phyloP scores from a whole-genome alignment of 1,140 invertebrate species.

The Panagrolaimus sp. region DNA sequence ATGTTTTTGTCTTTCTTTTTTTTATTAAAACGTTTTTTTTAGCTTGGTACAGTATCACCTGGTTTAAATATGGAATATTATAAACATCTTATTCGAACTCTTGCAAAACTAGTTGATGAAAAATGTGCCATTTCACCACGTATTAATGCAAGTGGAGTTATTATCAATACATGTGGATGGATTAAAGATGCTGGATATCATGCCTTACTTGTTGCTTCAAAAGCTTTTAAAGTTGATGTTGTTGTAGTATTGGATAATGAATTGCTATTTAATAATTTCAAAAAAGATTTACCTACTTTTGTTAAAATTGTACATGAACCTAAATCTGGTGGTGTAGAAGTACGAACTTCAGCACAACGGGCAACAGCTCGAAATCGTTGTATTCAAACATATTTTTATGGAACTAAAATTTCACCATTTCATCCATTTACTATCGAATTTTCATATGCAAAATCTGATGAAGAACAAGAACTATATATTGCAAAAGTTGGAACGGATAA shows the following conservation, averaged over 20 bases:
- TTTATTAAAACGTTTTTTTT: conserved; percentile 64
- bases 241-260: conserved; percentile 87
- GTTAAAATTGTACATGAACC: conserved; percentile 42
- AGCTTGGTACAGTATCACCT: conserved; percentile 81
- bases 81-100: conserved; percentile 73
- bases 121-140: conserved; percentile 69
- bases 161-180: conserved; percentile 98
- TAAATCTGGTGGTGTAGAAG: conserved; percentile 44
- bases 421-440: conserved; percentile 35
- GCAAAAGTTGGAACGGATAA: conserved; percentile 35
- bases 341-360: background rate
- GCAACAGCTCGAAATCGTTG: background rate
- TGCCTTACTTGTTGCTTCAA: conserved; percentile 69
- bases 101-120: conserved; percentile 79
- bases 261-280: conserved; percentile 33
- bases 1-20: conserved; percentile 16
- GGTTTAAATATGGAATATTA: conserved; percentile 75
- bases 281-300: conserved; percentile 27
- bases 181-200: conserved; percentile 70
- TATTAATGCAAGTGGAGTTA: conserved; percentile 71
- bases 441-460: conserved; percentile 34
- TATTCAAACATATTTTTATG: conserved; percentile 41
- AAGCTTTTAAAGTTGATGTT: conserved; percentile 85
- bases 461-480: conserved; percentile 31
- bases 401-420: conserved; percentile 22